Percentiles rank a stretch among this genome's conserved stretches.
Conservation (phyloP, 2,113 vertebrate species). For the Isichthys henryi region DNA sequence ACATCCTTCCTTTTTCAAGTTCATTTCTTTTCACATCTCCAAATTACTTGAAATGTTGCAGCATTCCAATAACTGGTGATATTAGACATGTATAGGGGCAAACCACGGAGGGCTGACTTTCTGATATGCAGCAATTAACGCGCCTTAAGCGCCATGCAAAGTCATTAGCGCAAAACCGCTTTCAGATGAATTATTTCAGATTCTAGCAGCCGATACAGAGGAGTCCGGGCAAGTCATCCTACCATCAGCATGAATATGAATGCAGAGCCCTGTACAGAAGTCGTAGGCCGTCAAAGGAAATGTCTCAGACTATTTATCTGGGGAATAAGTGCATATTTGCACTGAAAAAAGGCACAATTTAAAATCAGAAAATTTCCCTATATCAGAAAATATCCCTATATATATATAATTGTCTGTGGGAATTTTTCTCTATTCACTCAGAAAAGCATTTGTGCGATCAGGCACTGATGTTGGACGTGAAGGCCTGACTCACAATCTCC, state of each 20-base stretch:
- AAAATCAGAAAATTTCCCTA: background rate
- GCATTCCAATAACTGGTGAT: background rate
- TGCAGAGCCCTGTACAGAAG: background rate
- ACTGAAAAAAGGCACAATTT: background rate
- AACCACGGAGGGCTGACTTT: background rate
- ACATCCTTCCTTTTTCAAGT: background rate
- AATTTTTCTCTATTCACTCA: too few species aligned
- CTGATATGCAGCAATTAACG: background rate
- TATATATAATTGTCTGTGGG: background rate
- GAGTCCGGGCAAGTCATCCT: background rate
- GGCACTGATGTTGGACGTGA: too few species aligned
- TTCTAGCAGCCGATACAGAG: background rate
- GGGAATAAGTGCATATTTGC: background rate
- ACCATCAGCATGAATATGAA: background rate
- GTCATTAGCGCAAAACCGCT: background rate
- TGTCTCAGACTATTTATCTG: background rate
- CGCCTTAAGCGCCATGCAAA: background rate
- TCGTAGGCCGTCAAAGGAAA: background rate
- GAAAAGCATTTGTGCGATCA: too few species aligned
- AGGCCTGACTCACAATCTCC: too few species aligned
- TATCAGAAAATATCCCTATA: background rate
- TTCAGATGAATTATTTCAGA: background rate
- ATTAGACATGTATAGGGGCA: background rate
- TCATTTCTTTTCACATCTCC: background rate
- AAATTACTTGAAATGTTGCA: background rate